Evolutionary conservation across 2,113 vertebrate species (phyloP), one percentile per base, ranked within the genome.

Genomic region (Tetrax tetrax): DNA sequence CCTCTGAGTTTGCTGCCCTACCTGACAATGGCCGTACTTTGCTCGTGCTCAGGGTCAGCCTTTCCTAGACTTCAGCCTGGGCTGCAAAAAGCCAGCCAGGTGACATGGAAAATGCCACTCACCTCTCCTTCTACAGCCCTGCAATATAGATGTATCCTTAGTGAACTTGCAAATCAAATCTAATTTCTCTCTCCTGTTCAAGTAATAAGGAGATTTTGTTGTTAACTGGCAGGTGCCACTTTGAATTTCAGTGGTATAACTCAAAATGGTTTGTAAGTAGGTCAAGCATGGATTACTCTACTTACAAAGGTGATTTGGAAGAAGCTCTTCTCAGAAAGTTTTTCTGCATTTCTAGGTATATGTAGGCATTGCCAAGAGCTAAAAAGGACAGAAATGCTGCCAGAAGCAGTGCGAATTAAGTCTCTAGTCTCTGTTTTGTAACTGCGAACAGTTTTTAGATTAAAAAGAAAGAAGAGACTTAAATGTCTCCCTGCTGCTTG

Each of bases 221-320:
- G 74, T 83, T 88, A 95, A 96, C 87, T 94, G 93, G 76, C 93
- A 96, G 91, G 65, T 95, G 93, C 75, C 94, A 89, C 83, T 94
- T 95, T 85, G 82, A 94, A 95, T 96, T 95, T 86, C 70, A 64
- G 70, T 75, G 37, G 48, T 89, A 65, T 72, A 91, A 50, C 84
- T 95, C 76, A 84, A 53, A 92, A 82, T 53, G 43, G 12, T 66
- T 86, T 87, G 50, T 93, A 95, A 83, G 65, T 95, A 97, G 91
- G 95, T 93, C 93, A 96, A 92, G 74, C 72, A 87, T 83, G 89
- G 91, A 96, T 92, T 93, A 77, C 51, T 95, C 93, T 35, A 90
- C 47, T 94, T 92, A 57, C 60, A 79, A 83, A 94, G 0, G 14
- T 93, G 87, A 83, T 93, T 85, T 89, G 50, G 78, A 89, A 91